Conservation (phyloP, 2,888 invertebrate species). For the Idaea biselata region DNA sequence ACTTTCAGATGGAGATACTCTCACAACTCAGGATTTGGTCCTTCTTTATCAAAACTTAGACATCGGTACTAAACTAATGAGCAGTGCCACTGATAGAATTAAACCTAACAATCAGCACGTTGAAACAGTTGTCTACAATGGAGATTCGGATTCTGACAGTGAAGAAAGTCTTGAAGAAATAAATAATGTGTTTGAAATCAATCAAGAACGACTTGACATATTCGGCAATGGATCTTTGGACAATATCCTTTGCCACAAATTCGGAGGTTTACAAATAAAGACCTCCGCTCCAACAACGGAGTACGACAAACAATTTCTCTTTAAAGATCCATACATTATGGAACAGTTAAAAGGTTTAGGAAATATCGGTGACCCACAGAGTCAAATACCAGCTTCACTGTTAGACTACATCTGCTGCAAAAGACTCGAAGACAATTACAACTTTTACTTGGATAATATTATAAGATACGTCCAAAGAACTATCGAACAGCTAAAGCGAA, state of each 20-base stretch:
- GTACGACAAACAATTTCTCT: constrained; percentile 48
- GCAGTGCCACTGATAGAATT: constrained; percentile 35
- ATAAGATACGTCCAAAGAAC: constrained; percentile 65
- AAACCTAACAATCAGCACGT: constrained; percentile 59
- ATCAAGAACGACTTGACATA: constrained; percentile 59
- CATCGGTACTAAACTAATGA: constrained; percentile 51
- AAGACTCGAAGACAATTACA: constrained; percentile 63
- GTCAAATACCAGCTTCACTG: constrained; percentile 54
- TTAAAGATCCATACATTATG: constrained; percentile 54
- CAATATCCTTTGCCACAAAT: constrained; percentile 59
- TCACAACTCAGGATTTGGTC: constrained; percentile 59
- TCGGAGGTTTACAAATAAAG: constrained; percentile 52
- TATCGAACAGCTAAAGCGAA: constrained; percentile 70
- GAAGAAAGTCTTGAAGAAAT: constrained; percentile 61
- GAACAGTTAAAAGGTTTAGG: constrained; percentile 47
- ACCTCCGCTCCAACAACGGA: constrained; percentile 39
- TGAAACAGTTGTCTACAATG: constrained; percentile 61
- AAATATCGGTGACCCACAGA: constrained; percentile 38
- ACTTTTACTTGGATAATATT: constrained; percentile 70
- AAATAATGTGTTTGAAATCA: constrained; percentile 46
- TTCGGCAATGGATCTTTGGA: constrained; percentile 47
- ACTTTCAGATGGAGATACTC: constrained; percentile 42
- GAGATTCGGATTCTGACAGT: constrained; percentile 56
- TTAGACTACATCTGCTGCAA: constrained; percentile 68
- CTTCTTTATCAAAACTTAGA: constrained; percentile 70